phyloP scores from a whole-genome alignment of 1,140 invertebrate species.

The Tetramorium simillimum region DNA sequence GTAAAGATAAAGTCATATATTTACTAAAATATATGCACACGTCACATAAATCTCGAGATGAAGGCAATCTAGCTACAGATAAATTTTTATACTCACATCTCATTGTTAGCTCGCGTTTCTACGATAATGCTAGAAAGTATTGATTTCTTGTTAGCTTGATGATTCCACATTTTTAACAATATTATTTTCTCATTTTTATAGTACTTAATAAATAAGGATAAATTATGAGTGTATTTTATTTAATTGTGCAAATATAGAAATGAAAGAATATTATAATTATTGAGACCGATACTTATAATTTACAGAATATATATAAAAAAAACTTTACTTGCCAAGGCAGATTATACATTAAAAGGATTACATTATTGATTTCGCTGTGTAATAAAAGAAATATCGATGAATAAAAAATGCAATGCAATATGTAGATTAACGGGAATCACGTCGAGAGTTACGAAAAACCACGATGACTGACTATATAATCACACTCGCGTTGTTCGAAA shows the following conservation, averaged over 20 bases:
- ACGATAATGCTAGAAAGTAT: not conserved
- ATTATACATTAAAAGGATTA: not conserved
- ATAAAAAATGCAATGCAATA: not conserved
- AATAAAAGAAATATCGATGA: not conserved
- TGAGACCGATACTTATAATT: too few relatives aligned
- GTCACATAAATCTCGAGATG: not conserved
- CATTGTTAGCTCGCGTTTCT: not conserved
- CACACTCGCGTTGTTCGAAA: constrained; percentile 6
- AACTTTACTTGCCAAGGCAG: not conserved
- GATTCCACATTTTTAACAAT: not conserved
- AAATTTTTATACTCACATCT: constrained; percentile 21
- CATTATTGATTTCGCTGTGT: not conserved
- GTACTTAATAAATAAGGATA: not conserved
- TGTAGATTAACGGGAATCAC: constrained; percentile 10
- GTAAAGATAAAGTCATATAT: not conserved
- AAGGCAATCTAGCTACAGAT: not conserved
- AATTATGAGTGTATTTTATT: not conserved
- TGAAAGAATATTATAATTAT: not conserved
- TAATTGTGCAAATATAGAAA: not conserved
- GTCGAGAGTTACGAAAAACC: constrained; percentile 7
- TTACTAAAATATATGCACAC: constrained; percentile 1
- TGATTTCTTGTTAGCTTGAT: not conserved
- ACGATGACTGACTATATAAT: constrained; percentile 21
- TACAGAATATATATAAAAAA: not conserved
- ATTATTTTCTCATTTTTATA: not conserved